A percentile compares a stretch with the other conserved stretches of the same genome.
Conservation (phyloP, 2,113 vertebrate species). For the Diadophis punctatus region DNA sequence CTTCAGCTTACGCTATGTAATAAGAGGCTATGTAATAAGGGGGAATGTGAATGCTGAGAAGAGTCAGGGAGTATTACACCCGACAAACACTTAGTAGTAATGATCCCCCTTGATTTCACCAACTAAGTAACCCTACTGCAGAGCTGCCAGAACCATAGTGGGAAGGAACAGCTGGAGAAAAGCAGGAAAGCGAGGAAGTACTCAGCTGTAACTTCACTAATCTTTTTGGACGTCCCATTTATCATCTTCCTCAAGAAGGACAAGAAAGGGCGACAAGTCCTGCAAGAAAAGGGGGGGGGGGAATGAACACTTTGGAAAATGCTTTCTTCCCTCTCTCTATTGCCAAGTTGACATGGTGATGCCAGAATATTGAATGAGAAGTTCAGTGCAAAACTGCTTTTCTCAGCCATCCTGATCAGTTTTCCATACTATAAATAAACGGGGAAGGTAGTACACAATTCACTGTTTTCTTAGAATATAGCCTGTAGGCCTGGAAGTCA, state of each 20-base stretch:
- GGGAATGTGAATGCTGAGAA: slow-evolving; percentile 28
- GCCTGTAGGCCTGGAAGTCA: neutral
- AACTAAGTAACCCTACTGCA: slow-evolving; percentile 34
- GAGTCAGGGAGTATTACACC: slow-evolving; percentile 28
- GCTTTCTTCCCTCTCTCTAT: neutral
- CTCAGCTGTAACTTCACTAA: slow-evolving; percentile 62
- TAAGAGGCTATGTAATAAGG: neutral
- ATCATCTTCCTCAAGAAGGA: slow-evolving; percentile 66
- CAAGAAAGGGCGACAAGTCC: slow-evolving; percentile 32
- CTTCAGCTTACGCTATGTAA: neutral
- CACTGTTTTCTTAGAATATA: neutral
- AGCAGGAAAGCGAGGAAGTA: slow-evolving; percentile 55
- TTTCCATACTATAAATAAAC: neutral
- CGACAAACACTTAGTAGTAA: slow-evolving; percentile 48
- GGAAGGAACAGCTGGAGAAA: slow-evolving; percentile 64
- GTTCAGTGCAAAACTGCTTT: neutral
- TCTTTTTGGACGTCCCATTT: slow-evolving; percentile 61
- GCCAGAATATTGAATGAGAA: neutral
- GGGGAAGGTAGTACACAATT: neutral
- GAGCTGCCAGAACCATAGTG: slow-evolving; percentile 45
- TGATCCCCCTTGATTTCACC: slow-evolving; percentile 47
- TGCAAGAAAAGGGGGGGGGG: neutral
- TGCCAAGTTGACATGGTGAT: neutral
- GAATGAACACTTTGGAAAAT: neutral
- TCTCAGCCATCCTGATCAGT: neutral